Evolutionary conservation across 2,113 vertebrate genomes (phyloP).

Genomic region (Daboia siamensis): DNA sequence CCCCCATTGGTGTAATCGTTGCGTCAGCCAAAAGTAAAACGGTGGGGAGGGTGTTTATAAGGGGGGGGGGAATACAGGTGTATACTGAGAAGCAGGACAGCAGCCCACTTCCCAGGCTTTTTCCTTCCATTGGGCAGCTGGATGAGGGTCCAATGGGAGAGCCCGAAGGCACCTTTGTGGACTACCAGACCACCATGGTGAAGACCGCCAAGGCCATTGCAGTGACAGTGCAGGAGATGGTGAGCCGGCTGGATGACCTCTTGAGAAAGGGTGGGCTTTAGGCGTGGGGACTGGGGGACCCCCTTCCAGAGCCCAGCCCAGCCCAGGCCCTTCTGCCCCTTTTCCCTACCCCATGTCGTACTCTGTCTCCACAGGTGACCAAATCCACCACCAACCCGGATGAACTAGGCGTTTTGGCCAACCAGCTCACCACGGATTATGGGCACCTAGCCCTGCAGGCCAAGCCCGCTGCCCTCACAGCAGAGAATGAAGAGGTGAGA

Average conservation of each 20-base stretch:
- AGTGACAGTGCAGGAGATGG: constrained; percentile 97
- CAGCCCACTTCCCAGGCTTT: no score
- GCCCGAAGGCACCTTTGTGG: constrained; percentile 93
- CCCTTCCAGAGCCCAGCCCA: neutral
- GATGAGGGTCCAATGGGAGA: constrained; percentile 82
- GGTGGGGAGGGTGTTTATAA: neutral
- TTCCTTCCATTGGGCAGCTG: constrained; percentile 64
- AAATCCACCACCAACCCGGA: constrained; percentile 94
- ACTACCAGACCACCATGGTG: constrained; percentile 98
- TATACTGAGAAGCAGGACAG: neutral
- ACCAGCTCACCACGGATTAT: constrained; percentile 92
- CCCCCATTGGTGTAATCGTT: neutral
- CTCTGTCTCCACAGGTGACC: constrained; percentile 78
- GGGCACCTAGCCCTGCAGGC: constrained; percentile 87
- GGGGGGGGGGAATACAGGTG: rapidly evolving
- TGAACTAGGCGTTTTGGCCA: constrained; percentile 89
- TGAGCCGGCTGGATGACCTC: constrained; percentile 41
- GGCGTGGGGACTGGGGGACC: no score
- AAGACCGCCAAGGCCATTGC: constrained; percentile 96
- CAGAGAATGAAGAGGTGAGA: constrained; percentile 87
- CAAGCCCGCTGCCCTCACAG: constrained; percentile 88
- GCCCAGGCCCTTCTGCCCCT: neutral
- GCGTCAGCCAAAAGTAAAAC: neutral
- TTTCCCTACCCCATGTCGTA: neutral
- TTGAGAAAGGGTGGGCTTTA: neutral